Percentiles rank a stretch among this genome's conserved stretches.
Evolutionary conservation across 2,797 vertebrate species (phyloP).

Genomic region (Trematomus bernacchii): DNA sequence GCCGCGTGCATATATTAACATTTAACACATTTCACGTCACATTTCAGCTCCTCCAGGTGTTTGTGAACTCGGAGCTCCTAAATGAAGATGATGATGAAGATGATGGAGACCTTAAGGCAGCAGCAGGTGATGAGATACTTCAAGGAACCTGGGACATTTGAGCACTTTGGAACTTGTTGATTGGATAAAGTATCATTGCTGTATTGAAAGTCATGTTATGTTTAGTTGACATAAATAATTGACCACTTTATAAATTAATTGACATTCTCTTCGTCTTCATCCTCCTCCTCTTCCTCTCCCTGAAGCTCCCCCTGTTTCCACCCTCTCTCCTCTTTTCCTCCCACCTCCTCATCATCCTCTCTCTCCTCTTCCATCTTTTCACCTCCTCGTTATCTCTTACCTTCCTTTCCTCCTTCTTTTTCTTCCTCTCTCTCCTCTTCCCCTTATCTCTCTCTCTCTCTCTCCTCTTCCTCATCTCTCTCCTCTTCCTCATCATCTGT

Average conservation of each 20-base stretch:
- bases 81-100: not conserved
- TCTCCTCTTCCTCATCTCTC: not conserved
- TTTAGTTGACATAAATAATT: no score
- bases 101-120: slow-evolving; percentile 11
- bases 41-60: not conserved
- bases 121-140: slow-evolving; percentile 5
- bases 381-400: not conserved
- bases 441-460: no score
- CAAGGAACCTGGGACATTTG: not conserved
- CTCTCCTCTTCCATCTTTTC: not conserved
- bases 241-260: not conserved
- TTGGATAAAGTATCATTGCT: not conserved
- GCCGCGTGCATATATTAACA: not conserved
- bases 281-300: not conserved
- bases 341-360: not conserved
- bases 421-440: not conserved
- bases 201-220: no score
- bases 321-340: not conserved
- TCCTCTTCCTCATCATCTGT: not conserved
- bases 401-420: not conserved
- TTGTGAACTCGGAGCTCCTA: slow-evolving; percentile 14
- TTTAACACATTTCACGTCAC: not conserved
- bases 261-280: not conserved
- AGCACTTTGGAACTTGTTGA: not conserved
- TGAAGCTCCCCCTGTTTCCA: no score